Percentiles rank a stretch among this genome's conserved stretches.
These are phyloP conservation scores for Sebastes ruberrimus DNA, from an alignment of 2,797 vertebrate genomes.

Conservation along the genomic window DNA sequence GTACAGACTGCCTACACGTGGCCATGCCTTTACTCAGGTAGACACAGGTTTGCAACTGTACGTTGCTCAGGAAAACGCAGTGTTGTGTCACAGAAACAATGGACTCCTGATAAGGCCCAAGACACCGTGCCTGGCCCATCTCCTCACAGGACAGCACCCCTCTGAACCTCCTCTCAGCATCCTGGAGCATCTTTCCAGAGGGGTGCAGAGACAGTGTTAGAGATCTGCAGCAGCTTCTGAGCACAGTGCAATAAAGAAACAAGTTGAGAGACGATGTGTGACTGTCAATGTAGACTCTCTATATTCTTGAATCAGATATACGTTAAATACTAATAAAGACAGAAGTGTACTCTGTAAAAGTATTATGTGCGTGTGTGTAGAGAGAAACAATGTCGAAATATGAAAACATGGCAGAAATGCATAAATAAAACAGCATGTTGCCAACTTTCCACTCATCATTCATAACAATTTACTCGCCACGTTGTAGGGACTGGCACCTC, in stretches of 20 bases:
- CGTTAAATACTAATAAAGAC: not conserved
- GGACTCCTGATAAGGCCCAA: constrained; percentile 81
- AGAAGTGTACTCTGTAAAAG: not conserved
- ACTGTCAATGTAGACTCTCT: not conserved
- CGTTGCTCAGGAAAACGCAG: constrained; percentile 88
- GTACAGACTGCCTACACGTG: constrained; percentile 90
- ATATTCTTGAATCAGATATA: not conserved
- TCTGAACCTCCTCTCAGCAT: constrained; percentile 86
- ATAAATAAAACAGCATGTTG: constrained; percentile 67
- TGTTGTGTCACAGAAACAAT: constrained; percentile 89
- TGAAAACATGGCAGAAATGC: constrained; percentile 44
- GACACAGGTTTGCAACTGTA: constrained; percentile 90
- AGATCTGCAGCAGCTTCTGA: constrained; percentile 18
- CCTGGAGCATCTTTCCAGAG: constrained; percentile 84
- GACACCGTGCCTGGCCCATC: constrained; percentile 59
- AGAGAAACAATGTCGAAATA: constrained; percentile 32
- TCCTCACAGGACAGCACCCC: constrained; percentile 85
- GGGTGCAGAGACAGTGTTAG: constrained; percentile 61
- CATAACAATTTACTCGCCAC: constrained; percentile 79
- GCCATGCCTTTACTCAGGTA: constrained; percentile 90
- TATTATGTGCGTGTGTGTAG: not conserved
- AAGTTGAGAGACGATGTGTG: not conserved
- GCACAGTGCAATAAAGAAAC: constrained; percentile 32
- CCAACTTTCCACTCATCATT: constrained; percentile 81
- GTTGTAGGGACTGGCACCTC: constrained; percentile 70